Percentiles rank a stretch among this genome's conserved stretches.
phyloP scores from a whole-genome alignment of 2,888 invertebrate genomes.

The Nymphalis c-album region DNA sequence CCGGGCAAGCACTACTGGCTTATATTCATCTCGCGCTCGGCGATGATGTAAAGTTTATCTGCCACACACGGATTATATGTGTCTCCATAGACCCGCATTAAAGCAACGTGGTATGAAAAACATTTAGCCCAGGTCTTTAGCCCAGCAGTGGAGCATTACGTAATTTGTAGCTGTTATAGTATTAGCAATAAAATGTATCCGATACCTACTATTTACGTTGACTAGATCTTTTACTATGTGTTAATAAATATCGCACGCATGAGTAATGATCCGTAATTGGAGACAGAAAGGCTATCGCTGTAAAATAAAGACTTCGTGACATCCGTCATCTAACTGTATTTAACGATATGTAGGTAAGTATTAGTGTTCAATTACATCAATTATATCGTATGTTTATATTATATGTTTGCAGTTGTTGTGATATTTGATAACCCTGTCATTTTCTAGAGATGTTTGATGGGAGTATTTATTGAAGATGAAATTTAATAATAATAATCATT shows the following conservation, averaged over 20 bases:
- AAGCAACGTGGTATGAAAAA: no score
- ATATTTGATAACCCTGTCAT: neutral
- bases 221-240: slow-evolving; percentile 46
- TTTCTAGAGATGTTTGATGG: neutral
- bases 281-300: slow-evolving; percentile 67
- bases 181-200: slow-evolving; percentile 10
- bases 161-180: neutral
- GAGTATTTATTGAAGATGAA: neutral
- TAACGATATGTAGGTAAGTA: slow-evolving; percentile 15
- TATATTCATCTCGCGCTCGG: no score
- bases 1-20: no score
- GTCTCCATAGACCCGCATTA: no score
- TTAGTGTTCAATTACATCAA: slow-evolving; percentile 5
- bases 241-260: slow-evolving; percentile 71
- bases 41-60: no score
- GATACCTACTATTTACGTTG: slow-evolving; percentile 24
- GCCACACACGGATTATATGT: no score
- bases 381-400: neutral
- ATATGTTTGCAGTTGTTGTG: neutral
- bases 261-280: slow-evolving; percentile 76
- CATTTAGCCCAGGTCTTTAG: no score
- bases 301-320: slow-evolving; percentile 73
- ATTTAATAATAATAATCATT: slow-evolving; percentile 16
- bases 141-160: no score
- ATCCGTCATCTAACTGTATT: slow-evolving; percentile 70